Percentiles rank a stretch among this genome's conserved stretches.
These are phyloP conservation scores for Procavia capensis DNA, from an alignment of 2,113 vertebrate species.

Conservation along the genomic window DNA sequence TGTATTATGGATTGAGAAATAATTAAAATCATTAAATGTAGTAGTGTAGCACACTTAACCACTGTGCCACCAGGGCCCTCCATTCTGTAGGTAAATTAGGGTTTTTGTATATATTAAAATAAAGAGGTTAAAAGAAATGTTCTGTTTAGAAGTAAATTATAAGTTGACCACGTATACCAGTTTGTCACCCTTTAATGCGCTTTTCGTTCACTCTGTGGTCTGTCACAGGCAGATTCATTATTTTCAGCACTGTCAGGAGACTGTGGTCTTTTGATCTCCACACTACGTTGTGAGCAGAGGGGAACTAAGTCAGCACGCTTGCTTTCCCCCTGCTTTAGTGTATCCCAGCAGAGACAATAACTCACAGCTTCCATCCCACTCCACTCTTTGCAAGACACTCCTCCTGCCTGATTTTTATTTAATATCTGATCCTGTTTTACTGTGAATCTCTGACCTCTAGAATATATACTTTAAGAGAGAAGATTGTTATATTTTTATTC, in stretches of 20 bases:
- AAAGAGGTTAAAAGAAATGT: too few relatives aligned
- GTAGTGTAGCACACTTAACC: too few relatives aligned
- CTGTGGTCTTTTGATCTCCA: not conserved
- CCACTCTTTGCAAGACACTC: not conserved
- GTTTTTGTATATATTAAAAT: not conserved
- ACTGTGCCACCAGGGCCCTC: too few relatives aligned
- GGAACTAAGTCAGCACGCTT: not conserved
- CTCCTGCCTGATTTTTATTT: not conserved
- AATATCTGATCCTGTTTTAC: not conserved
- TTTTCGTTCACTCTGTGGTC: not conserved
- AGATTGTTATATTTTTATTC: not conserved
- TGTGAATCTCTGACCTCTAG: not conserved
- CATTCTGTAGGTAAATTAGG: not conserved
- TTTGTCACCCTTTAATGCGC: too few relatives aligned
- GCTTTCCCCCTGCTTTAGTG: not conserved
- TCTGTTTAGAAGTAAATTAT: not conserved
- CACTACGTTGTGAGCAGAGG: not conserved
- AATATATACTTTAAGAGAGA: not conserved
- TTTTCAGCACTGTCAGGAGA: not conserved
- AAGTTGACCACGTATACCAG: not conserved
- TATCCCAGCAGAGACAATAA: not conserved
- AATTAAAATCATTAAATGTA: not conserved
- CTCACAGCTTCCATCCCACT: not conserved
- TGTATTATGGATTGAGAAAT: not conserved
- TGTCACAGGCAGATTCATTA: not conserved